These are phyloP conservation scores for Sinhomidia bicolor DNA, from an alignment of 2,888 invertebrate species.

Conservation along the genomic window DNA sequence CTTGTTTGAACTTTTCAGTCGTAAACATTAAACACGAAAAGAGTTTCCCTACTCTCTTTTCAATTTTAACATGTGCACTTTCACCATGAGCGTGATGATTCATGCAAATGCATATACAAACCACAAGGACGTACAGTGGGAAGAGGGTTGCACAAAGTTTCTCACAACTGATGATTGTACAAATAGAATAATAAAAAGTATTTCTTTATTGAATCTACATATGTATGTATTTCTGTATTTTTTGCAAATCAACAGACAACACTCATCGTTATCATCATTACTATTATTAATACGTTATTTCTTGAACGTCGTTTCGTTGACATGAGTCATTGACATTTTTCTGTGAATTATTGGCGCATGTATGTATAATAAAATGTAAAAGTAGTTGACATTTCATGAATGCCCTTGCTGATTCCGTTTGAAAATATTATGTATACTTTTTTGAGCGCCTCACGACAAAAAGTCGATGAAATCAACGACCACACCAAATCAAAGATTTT, in stretches of 20 bases:
- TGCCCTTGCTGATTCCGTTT: slow-evolving; percentile 2
- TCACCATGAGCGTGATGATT: slow-evolving; percentile 33
- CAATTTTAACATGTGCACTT: slow-evolving; percentile 22
- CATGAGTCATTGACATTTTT: slow-evolving; percentile 20
- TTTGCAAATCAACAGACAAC: slow-evolving; percentile 18
- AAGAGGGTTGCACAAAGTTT: background rate
- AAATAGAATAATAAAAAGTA: background rate
- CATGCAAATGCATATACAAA: too few relatives aligned
- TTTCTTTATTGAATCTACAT: too few relatives aligned
- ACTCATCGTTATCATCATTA: background rate
- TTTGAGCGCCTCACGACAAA: background rate
- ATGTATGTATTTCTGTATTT: background rate
- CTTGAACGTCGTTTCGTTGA: background rate
- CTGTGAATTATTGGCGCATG: background rate
- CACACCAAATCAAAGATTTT: slow-evolving; percentile 33
- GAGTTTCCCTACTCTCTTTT: too few relatives aligned
- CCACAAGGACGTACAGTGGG: slow-evolving; percentile 5
- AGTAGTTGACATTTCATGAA: slow-evolving; percentile 24
- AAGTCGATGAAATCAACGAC: background rate
- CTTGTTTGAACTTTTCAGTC: too few relatives aligned
- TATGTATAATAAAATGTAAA: background rate
- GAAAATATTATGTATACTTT: background rate
- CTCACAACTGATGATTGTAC: slow-evolving; percentile 19
- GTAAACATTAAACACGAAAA: too few relatives aligned
- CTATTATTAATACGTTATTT: background rate